These are phyloP conservation scores for Motacilla alba DNA, from an alignment of 2,113 vertebrate species.

Conservation along the genomic window DNA sequence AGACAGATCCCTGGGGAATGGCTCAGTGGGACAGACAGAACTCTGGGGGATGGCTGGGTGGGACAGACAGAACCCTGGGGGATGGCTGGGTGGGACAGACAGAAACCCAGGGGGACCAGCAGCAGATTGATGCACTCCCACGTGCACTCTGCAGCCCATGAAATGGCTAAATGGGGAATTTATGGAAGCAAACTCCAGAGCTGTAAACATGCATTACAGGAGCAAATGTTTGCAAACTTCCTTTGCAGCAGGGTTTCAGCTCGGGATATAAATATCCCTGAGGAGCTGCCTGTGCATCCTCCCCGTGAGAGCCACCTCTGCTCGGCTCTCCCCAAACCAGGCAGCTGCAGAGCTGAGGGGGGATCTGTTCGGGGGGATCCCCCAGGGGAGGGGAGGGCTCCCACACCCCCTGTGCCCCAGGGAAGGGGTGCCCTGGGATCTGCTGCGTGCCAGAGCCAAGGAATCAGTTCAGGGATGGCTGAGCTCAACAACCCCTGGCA, in stretches of 20 bases:
- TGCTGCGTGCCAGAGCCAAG: not conserved
- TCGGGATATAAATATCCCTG: not conserved
- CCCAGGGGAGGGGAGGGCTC: not conserved
- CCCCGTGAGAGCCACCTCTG: not conserved
- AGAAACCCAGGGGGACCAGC: accelerated
- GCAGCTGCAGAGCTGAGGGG: not conserved
- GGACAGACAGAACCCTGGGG: not conserved
- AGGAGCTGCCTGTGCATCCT: not conserved
- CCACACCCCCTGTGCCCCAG: accelerated
- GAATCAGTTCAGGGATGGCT: not conserved
- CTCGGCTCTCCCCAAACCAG: accelerated
- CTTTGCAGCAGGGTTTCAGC: not conserved
- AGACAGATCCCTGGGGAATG: too few species aligned
- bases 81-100: not conserved
- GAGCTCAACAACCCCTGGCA: not conserved
- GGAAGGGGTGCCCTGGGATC: not conserved
- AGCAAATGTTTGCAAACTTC: not conserved
- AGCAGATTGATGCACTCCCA: not conserved
- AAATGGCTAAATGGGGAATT: not conserved
- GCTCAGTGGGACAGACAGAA: too few species aligned
- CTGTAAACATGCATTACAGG: not conserved
- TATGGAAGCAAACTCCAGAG: not conserved
- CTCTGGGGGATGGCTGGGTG: accelerated
- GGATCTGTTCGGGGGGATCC: not conserved
- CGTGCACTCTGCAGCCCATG: accelerated